These are phyloP conservation scores for Orchesella flavescens DNA, from an alignment of 2,888 invertebrate genomes.

Conservation along the genomic window DNA sequence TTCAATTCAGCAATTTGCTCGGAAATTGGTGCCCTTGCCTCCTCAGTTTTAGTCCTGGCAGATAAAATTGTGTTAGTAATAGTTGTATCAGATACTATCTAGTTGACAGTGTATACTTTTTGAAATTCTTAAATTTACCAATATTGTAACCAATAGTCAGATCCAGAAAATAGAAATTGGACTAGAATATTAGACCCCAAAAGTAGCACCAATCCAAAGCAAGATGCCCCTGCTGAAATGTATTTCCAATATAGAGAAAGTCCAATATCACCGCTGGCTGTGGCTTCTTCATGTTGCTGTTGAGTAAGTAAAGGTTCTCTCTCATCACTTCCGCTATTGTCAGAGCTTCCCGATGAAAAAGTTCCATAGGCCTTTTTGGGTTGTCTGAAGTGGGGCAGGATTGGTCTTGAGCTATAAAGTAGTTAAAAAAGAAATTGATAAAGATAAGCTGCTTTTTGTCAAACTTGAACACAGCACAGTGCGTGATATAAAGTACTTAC, in stretches of 20 bases:
- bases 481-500: not conserved
- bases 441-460: not conserved
- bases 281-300: slow-evolving; percentile 60
- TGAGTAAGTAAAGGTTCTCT: slow-evolving; percentile 26
- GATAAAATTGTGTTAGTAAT: not conserved
- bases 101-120: no score
- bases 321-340: slow-evolving; percentile 34
- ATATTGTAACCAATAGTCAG: slow-evolving; percentile 61
- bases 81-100: not conserved
- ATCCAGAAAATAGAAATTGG: slow-evolving; percentile 59
- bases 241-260: slow-evolving; percentile 64
- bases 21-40: slow-evolving; percentile 30
- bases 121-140: slow-evolving; percentile 44
- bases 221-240: slow-evolving; percentile 81
- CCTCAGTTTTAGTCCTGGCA: slow-evolving; percentile 60
- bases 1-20: slow-evolving; percentile 17
- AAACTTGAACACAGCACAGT: not conserved
- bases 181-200: slow-evolving; percentile 76
- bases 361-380: slow-evolving; percentile 58
- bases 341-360: slow-evolving; percentile 23
- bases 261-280: slow-evolving; percentile 60
- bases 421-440: not conserved
- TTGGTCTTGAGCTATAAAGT: slow-evolving; percentile 41
- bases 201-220: slow-evolving; percentile 78
- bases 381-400: slow-evolving; percentile 39